Evolutionary conservation across 2,113 vertebrate genomes (phyloP).

Genomic region (Grus americana): DNA sequence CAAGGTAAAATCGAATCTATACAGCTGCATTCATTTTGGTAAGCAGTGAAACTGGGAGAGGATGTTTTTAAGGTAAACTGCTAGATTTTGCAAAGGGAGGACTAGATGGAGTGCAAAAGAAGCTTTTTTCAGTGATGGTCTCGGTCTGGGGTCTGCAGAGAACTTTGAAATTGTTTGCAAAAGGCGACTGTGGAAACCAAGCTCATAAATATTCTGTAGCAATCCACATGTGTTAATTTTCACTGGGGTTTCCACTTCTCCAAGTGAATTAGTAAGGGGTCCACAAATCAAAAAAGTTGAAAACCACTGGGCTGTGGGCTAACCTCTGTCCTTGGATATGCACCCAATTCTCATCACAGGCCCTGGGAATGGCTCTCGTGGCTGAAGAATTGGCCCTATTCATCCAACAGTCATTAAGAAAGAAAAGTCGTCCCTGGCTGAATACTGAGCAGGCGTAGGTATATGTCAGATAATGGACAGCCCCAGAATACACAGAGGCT

Average conservation of each 20-base stretch:
- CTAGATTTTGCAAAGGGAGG: not conserved
- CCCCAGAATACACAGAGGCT: not conserved
- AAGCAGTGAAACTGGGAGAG: not conserved
- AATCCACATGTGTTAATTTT: conserved; percentile 28
- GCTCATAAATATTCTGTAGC: conserved; percentile 22
- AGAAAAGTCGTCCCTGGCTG: not conserved
- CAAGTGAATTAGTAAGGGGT: not conserved
- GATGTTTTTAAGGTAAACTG: not conserved
- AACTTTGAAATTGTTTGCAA: conserved; percentile 25
- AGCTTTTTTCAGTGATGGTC: not conserved
- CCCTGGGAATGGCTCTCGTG: not conserved
- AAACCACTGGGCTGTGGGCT: not conserved
- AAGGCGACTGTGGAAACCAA: conserved; percentile 16
- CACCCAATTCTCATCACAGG: not conserved
- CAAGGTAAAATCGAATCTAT: not conserved
- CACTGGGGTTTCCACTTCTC: conserved; percentile 11
- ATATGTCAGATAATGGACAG: conserved; percentile 13
- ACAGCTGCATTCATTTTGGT: conserved; percentile 27
- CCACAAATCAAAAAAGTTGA: conserved; percentile 22
- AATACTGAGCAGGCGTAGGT: not conserved
- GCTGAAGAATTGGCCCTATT: conserved; percentile 36
- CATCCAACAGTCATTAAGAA: conserved; percentile 20
- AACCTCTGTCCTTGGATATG: not conserved
- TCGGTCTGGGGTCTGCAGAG: not conserved
- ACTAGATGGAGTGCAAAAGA: not conserved